phyloP scores from a whole-genome alignment of 2,888 invertebrate species.

The Polydrusus pterygomalis region DNA sequence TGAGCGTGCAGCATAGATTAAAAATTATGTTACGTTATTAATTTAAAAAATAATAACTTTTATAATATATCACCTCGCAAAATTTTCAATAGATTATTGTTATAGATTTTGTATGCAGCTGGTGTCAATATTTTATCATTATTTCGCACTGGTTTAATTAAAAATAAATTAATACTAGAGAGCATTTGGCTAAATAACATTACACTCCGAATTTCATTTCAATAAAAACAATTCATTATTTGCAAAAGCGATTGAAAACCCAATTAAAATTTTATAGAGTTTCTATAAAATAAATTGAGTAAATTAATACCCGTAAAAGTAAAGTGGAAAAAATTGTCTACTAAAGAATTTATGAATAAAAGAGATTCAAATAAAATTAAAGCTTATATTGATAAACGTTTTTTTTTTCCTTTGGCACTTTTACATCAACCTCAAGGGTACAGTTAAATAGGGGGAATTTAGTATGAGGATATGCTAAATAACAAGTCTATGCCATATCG shows the following conservation, averaged over 20 bases:
- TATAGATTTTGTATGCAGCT: conserved; percentile 52
- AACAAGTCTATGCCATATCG: too few relatives aligned
- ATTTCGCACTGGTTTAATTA: conserved; percentile 54
- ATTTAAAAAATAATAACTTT: too few relatives aligned
- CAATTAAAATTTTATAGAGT: conserved; percentile 54
- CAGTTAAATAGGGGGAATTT: too few relatives aligned
- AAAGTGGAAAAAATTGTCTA: conserved; percentile 31
- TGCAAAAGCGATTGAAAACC: conserved; percentile 51
- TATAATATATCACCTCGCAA: conserved; percentile 36
- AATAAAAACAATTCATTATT: conserved; percentile 53
- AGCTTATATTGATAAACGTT: neutral
- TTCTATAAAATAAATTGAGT: conserved; percentile 51
- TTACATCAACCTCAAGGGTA: too few relatives aligned
- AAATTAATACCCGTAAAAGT: conserved; percentile 45
- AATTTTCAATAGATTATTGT: conserved; percentile 48
- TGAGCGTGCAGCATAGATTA: too few relatives aligned
- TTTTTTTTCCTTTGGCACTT: too few relatives aligned
- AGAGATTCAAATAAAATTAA: neutral
- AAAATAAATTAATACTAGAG: conserved; percentile 56
- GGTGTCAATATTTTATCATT: conserved; percentile 56
- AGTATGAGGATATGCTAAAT: too few relatives aligned
- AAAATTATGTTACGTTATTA: too few relatives aligned
- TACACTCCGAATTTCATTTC: conserved; percentile 52
- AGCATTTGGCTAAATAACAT: conserved; percentile 55
- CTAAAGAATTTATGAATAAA: conserved; percentile 12